phyloP scores from a whole-genome alignment of 2,113 vertebrate species.

The Pseudorasbora parva region DNA sequence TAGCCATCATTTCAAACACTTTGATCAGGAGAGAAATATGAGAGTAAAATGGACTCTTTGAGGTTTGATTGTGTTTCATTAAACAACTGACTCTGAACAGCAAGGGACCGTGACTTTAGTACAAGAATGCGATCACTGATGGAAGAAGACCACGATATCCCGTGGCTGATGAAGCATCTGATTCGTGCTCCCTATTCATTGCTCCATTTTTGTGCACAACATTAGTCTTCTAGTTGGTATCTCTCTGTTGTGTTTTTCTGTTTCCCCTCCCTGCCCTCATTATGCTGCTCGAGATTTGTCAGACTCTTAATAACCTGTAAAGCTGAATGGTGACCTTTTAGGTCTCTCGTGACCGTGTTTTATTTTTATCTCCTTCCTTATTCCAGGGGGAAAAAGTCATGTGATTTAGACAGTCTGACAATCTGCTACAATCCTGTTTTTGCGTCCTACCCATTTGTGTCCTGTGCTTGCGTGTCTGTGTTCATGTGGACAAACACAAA shows the following conservation, averaged over 20 bases:
- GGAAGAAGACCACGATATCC: background rate
- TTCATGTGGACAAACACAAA: slow-evolving; percentile 48
- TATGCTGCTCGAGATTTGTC: slow-evolving; percentile 10
- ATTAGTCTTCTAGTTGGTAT: background rate
- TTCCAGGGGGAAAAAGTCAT: slow-evolving; percentile 27
- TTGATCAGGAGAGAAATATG: background rate
- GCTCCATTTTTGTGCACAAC: background rate
- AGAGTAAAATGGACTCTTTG: background rate
- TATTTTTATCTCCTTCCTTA: slow-evolving; percentile 7
- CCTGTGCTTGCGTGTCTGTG: slow-evolving; percentile 23
- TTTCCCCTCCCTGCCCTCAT: background rate
- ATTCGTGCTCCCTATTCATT: background rate
- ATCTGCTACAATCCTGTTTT: background rate
- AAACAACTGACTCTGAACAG: background rate
- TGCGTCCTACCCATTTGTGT: slow-evolving; percentile 22
- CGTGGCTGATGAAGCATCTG: background rate
- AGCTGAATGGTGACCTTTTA: slow-evolving; percentile 19
- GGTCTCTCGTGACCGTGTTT: slow-evolving; percentile 5
- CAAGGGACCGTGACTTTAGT: background rate
- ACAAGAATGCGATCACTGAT: background rate
- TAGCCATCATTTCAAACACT: background rate
- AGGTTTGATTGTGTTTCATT: slow-evolving; percentile 13
- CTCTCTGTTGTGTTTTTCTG: background rate
- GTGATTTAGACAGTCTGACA: slow-evolving; percentile 16
- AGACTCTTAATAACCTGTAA: slow-evolving; percentile 32